Conservation (phyloP, 2,888 invertebrate genomes). For the Caenorhabditis imperialis region DNA sequence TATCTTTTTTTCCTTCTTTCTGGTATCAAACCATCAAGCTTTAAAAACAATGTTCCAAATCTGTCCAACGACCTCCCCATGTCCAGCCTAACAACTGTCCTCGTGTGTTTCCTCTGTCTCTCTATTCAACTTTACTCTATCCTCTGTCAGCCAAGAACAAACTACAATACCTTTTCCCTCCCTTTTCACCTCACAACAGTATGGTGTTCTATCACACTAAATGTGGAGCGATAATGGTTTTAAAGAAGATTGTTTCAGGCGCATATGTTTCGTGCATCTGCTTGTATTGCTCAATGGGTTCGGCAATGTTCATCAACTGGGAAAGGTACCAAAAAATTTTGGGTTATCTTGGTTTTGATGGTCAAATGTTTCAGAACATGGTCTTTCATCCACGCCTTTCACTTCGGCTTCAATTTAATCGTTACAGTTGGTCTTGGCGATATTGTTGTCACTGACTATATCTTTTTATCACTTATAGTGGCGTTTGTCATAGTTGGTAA, state of each 20-base stretch:
- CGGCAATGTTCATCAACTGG: slow-evolving; percentile 78
- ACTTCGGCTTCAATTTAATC: slow-evolving; percentile 78
- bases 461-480: slow-evolving; percentile 77
- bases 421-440: slow-evolving; percentile 78
- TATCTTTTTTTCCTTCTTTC: slow-evolving; percentile 14
- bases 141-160: background rate
- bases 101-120: slow-evolving; percentile 2
- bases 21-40: no score
- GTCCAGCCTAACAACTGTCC: background rate
- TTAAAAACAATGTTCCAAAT: no score
- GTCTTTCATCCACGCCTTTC: slow-evolving; percentile 78
- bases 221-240: background rate
- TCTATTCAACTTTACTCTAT: slow-evolving; percentile 10
- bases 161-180: no score
- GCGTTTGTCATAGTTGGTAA: slow-evolving; percentile 78
- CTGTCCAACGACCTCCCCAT: slow-evolving; percentile 6
- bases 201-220: slow-evolving; percentile 42
- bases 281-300: slow-evolving; percentile 78
- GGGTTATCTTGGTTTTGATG: background rate
- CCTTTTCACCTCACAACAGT: slow-evolving; percentile 45
- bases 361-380: slow-evolving; percentile 63
- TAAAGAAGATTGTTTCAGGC: slow-evolving; percentile 59
- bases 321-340: slow-evolving; percentile 61
- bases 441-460: slow-evolving; percentile 76
- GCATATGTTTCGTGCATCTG: slow-evolving; percentile 78